A percentile compares a stretch with the other conserved stretches of the same genome.
phyloP scores from a whole-genome alignment of 2,797 vertebrate species.

The Darevskia nairensis region DNA sequence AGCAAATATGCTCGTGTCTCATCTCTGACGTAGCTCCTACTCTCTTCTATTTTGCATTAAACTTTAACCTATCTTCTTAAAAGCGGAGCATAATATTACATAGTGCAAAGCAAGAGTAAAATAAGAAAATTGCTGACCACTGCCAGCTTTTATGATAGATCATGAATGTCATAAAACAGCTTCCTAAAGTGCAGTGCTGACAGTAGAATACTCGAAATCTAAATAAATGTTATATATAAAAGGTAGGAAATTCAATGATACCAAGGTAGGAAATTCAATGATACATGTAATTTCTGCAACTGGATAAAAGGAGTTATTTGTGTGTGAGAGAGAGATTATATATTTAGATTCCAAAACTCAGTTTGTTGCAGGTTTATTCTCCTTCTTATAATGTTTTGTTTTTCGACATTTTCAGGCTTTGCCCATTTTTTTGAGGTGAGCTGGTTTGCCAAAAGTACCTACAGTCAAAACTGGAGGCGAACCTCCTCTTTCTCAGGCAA shows the following conservation, averaged over 20 bases:
- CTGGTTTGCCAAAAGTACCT: background rate
- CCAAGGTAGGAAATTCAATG: background rate
- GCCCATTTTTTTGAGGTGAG: background rate
- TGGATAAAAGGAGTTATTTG: background rate
- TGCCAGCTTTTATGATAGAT: conserved; percentile 40
- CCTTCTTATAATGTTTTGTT: background rate
- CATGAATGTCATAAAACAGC: background rate
- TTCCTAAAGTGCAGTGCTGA: conserved; percentile 21
- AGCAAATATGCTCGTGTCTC: background rate
- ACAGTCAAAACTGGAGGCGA: background rate
- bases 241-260: background rate
- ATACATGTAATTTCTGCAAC: background rate
- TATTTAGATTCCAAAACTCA: background rate
- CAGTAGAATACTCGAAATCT: conserved; percentile 4
- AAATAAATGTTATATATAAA: conserved; percentile 26
- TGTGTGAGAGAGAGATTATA: background rate
- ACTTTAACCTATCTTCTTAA: conserved; percentile 30
- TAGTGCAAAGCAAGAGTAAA: conserved; percentile 23
- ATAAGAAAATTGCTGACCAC: conserved; percentile 40
- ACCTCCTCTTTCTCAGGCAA: background rate
- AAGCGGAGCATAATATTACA: conserved; percentile 31
- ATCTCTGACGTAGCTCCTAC: background rate
- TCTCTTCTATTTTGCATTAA: conserved; percentile 19
- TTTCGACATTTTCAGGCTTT: background rate
- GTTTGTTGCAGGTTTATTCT: background rate